Conservation (phyloP, 1,140 invertebrate species). For the Oreohelix idahoensis region DNA sequence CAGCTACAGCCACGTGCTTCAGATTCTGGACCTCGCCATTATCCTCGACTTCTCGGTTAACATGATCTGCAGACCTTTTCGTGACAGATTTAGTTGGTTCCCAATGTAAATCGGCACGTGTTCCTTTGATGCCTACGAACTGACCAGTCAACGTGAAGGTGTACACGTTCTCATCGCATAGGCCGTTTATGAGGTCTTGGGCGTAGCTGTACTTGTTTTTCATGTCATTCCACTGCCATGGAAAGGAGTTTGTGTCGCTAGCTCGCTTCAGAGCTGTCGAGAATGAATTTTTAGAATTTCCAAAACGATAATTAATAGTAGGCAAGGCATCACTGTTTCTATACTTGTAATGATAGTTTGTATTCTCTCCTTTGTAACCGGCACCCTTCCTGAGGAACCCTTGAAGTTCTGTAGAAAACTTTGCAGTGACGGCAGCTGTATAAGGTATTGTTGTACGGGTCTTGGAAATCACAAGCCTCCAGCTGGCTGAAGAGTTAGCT, state of each 20-base stretch:
- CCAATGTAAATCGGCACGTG: neutral
- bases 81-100: neutral
- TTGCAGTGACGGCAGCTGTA: neutral
- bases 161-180: neutral
- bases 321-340: neutral
- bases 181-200: neutral
- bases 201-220: neutral
- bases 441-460: neutral
- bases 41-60: neutral
- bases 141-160: neutral
- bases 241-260: neutral
- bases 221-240: conserved; percentile 13
- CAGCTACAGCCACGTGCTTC: neutral
- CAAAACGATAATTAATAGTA: neutral
- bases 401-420: conserved; percentile 20
- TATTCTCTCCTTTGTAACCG: neutral
- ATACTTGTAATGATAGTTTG: neutral
- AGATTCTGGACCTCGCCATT: neutral
- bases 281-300: neutral
- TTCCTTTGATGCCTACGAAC: neutral
- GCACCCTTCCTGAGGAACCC: conserved; percentile 2
- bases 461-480: neutral
- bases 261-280: neutral
- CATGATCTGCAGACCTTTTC: neutral
- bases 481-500: neutral